Evolutionary conservation across 2,888 invertebrate genomes (phyloP).

Genomic region (Eupithecia dodoneata): DNA sequence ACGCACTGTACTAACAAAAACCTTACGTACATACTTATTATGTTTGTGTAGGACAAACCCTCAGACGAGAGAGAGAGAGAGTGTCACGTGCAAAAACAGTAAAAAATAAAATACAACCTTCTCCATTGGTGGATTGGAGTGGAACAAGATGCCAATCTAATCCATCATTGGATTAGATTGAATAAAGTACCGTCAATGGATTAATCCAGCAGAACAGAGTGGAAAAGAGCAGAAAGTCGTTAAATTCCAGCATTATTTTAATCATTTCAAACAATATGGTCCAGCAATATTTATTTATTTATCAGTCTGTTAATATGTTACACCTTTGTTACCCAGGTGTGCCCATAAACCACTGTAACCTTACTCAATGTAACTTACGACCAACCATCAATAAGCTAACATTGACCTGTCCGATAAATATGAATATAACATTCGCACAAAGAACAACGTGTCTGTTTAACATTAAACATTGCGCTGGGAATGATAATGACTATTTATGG

Average conservation of each 20-base stretch:
- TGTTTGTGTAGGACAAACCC: too few relatives aligned
- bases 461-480: conserved; percentile 1
- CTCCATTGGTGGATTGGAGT: too few relatives aligned
- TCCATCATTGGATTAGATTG: background rate
- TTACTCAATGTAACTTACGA: background rate
- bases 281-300: background rate
- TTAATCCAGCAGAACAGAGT: background rate
- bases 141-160: background rate
- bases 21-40: too few relatives aligned
- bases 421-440: conserved; percentile 5
- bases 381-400: background rate
- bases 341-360: background rate
- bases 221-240: background rate
- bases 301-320: background rate
- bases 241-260: background rate
- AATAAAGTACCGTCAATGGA: background rate
- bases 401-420: conserved; percentile 9
- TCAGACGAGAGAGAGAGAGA: too few relatives aligned
- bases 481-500: conserved; percentile 12
- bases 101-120: too few relatives aligned
- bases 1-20: too few relatives aligned
- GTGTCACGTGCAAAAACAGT: too few relatives aligned
- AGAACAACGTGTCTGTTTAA: background rate
- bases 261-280: background rate
- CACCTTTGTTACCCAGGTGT: background rate